Evolutionary conservation across 2,888 invertebrate genomes (phyloP).

Genomic region (Dryadula phaetusa): DNA sequence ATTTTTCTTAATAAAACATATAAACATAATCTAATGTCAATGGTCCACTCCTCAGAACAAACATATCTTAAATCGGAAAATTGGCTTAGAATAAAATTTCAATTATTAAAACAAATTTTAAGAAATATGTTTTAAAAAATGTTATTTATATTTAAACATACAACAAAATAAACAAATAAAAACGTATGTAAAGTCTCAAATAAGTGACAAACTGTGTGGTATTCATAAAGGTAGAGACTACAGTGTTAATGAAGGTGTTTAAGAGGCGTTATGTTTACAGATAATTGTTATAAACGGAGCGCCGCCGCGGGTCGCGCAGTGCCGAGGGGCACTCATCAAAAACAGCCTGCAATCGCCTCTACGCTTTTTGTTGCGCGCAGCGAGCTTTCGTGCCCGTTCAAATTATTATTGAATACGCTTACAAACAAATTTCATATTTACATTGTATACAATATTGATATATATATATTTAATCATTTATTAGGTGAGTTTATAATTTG

Average conservation of each 20-base stretch:
- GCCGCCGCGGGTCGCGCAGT: constrained; percentile 45
- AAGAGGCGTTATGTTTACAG: constrained; percentile 63
- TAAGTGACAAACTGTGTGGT: neutral
- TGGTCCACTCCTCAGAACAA: no score
- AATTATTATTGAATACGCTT: neutral
- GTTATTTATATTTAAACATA: no score
- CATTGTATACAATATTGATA: neutral
- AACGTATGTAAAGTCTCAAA: neutral
- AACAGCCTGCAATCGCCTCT: constrained; percentile 3
- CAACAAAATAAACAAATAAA: neutral
- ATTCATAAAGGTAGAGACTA: constrained; percentile 40
- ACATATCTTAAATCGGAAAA: no score
- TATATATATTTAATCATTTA: no score
- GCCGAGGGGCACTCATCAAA: constrained; percentile 30
- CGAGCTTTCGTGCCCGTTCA: neutral
- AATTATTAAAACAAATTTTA: no score
- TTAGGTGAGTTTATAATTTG: no score
- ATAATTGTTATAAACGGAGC: constrained; percentile 73
- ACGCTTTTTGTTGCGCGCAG: constrained; percentile 11
- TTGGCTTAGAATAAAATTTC: no score
- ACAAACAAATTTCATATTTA: neutral
- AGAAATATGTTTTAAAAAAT: no score
- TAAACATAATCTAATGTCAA: no score
- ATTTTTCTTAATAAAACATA: no score
- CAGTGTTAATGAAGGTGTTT: constrained; percentile 72